Conservation (phyloP, 1,140 invertebrate genomes). For the Pemphigus obesinymphae region DNA sequence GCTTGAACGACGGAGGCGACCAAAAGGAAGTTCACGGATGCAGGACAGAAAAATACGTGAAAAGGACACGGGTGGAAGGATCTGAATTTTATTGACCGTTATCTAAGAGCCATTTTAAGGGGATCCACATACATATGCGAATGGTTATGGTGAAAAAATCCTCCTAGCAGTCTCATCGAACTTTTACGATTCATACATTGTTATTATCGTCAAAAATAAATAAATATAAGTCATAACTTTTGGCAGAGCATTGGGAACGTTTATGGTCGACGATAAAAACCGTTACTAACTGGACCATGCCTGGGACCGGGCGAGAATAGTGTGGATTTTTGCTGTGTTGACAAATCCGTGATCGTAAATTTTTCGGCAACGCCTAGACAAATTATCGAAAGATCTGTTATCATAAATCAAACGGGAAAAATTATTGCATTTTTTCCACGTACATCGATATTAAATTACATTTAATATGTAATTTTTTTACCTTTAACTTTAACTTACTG, state of each 20-base stretch:
- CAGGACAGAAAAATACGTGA: too few relatives aligned
- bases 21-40: too few relatives aligned
- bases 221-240: slow-evolving; percentile 39
- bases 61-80: background rate
- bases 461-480: too few relatives aligned
- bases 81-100: slow-evolving; percentile 32
- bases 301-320: background rate
- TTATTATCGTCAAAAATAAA: slow-evolving; percentile 37
- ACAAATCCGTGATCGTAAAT: slow-evolving; percentile 25
- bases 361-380: background rate
- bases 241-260: slow-evolving; percentile 18
- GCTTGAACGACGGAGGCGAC: background rate
- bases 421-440: background rate
- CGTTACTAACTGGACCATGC: slow-evolving; percentile 8
- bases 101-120: slow-evolving; percentile 18
- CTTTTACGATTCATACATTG: slow-evolving; percentile 32
- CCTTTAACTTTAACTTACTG: too few relatives aligned
- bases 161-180: background rate
- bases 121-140: background rate
- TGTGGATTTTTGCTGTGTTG: slow-evolving; percentile 22
- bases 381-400: background rate
- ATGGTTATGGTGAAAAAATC: background rate
- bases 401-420: background rate
- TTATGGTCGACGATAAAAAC: slow-evolving; percentile 32
- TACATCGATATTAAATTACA: background rate